Conservation (phyloP, 2,113 vertebrate species). For the Excalfactoria chinensis region DNA sequence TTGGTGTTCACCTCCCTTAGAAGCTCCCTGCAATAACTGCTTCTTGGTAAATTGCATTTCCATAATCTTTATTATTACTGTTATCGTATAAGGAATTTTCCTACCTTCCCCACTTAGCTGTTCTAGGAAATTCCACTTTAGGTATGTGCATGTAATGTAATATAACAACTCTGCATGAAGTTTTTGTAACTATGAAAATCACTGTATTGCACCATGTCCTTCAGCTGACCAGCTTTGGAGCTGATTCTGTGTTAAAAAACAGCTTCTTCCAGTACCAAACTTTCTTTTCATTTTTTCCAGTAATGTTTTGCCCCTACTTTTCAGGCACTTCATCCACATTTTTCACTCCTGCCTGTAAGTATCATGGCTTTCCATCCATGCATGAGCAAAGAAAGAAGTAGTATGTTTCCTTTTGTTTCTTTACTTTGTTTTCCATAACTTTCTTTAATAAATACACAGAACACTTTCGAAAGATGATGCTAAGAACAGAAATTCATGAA, state of each 20-base stretch:
- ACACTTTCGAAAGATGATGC: not conserved
- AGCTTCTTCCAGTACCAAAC: not conserved
- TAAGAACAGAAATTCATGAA: not conserved
- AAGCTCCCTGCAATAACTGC: not conserved
- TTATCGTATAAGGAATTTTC: not conserved
- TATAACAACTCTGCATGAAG: not conserved
- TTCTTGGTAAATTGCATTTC: slow-evolving; percentile 5
- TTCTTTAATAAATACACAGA: not conserved
- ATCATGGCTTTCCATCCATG: not conserved
- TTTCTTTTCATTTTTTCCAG: not conserved
- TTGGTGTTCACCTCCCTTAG: not conserved
- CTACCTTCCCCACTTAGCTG: not conserved
- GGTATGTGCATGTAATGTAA: not conserved
- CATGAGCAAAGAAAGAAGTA: not conserved
- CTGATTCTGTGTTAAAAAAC: not conserved
- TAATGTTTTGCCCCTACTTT: not conserved
- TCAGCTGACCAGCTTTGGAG: not conserved
- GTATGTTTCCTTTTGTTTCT: not conserved
- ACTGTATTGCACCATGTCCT: fast-evolving
- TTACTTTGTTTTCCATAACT: not conserved
- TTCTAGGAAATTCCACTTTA: not conserved
- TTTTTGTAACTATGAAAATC: not conserved
- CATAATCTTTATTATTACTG: not conserved
- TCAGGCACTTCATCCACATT: not conserved
- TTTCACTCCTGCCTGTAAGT: not conserved